A percentile compares a stretch with the other conserved stretches of the same genome.
These are phyloP conservation scores for Panorpa germanica DNA, from an alignment of 2,888 invertebrate species.

Conservation along the genomic window DNA sequence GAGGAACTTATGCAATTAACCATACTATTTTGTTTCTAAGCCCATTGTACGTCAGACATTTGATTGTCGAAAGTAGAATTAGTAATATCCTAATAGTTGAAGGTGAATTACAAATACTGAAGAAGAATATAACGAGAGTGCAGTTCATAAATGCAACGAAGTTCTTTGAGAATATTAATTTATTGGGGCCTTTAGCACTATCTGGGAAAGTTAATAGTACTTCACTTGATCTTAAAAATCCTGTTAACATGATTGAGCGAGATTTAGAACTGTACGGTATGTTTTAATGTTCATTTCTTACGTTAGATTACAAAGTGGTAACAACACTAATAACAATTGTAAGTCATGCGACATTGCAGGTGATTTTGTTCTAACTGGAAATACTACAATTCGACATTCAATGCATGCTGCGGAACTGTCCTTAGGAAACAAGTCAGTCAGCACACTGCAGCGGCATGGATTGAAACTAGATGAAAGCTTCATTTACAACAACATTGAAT, in stretches of 20 bases:
- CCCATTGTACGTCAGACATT: conserved; percentile 21
- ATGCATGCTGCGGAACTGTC: conserved; percentile 20
- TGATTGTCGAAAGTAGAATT: conserved; percentile 23
- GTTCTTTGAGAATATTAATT: conserved; percentile 23
- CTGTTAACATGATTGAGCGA: too few species aligned
- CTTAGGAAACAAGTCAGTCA: conserved; percentile 17
- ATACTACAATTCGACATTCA: conserved; percentile 25
- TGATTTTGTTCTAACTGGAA: conserved; percentile 24
- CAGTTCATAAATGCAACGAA: conserved; percentile 27
- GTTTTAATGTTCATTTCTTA: too few species aligned
- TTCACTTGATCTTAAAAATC: too few species aligned
- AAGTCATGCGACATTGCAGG: too few species aligned
- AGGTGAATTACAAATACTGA: conserved; percentile 25
- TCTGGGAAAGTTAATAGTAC: too few species aligned
- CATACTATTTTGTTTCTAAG: conserved; percentile 25
- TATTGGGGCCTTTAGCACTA: conserved; percentile 27
- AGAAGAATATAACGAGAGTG: conserved; percentile 20
- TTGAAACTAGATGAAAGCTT: too few species aligned
- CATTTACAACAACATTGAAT: too few species aligned
- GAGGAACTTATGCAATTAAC: conserved; percentile 23
- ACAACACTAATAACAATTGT: too few species aligned
- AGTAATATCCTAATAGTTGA: conserved; percentile 27
- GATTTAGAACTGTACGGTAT: too few species aligned
- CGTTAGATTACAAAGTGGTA: too few species aligned
- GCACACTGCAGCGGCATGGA: conserved; percentile 18